Evolutionary conservation across 2,888 invertebrate genomes (phyloP).

Genomic region (Phengaris alcon): DNA sequence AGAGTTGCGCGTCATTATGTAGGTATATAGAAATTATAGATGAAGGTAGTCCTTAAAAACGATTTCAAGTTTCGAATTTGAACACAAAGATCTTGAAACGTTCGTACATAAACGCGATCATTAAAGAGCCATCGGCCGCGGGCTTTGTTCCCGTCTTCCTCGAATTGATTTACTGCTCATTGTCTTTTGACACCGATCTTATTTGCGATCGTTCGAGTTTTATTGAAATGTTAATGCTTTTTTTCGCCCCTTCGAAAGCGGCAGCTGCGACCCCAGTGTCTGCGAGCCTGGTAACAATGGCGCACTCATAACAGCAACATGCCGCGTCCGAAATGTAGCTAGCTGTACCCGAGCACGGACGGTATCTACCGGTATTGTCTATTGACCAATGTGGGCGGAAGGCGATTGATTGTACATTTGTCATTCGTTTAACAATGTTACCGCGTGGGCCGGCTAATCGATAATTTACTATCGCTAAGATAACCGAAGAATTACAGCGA

Average conservation of each 20-base stretch:
- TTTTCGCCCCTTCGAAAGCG: conserved; percentile 46
- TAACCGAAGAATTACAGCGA: conserved; percentile 24
- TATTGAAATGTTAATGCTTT: conserved; percentile 59
- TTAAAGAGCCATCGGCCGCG: conserved; percentile 41
- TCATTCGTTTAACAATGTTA: conserved; percentile 72
- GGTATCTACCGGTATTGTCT: conserved; percentile 48
- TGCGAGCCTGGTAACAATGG: conserved; percentile 33
- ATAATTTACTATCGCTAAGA: conserved; percentile 52
- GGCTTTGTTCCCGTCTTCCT: conserved; percentile 55
- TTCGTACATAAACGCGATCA: conserved; percentile 32
- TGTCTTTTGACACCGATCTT: conserved; percentile 52
- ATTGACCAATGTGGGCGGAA: conserved; percentile 57
- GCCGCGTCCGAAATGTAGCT: conserved; percentile 68
- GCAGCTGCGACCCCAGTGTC: neutral
- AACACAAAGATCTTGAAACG: neutral
- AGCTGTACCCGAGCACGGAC: conserved; percentile 50
- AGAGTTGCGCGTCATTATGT: too few relatives aligned
- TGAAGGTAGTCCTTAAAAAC: neutral
- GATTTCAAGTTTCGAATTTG: neutral
- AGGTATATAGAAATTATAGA: too few relatives aligned
- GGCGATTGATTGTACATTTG: conserved; percentile 64
- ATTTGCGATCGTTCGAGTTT: conserved; percentile 49
- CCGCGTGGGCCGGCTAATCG: conserved; percentile 64
- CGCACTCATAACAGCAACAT: conserved; percentile 58
- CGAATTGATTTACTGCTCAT: conserved; percentile 69